Percentiles rank a stretch among this genome's conserved stretches.
Evolutionary conservation across 2,797 vertebrate genomes (phyloP).

Genomic region (Pipistrellus nathusii): DNA sequence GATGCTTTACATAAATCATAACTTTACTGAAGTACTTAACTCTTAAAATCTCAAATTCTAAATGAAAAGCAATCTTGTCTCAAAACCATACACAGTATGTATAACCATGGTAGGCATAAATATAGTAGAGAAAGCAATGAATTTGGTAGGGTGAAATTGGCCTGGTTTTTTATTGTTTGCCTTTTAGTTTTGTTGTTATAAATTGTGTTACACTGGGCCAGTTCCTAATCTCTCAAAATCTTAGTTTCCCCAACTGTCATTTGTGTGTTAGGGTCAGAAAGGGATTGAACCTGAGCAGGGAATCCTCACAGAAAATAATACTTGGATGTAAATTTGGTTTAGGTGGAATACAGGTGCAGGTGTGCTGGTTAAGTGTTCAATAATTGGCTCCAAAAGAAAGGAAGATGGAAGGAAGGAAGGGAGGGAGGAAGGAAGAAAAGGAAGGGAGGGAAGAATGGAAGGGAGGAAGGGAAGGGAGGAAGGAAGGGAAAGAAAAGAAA

Average conservation of each 20-base stretch:
- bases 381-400: fast-evolving
- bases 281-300: no score
- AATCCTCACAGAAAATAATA: background rate
- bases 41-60: background rate
- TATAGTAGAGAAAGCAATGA: background rate
- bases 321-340: no score
- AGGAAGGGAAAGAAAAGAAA: fast-evolving
- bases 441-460: no score
- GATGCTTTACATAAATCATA: background rate
- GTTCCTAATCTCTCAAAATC: background rate
- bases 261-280: background rate
- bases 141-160: fast-evolving
- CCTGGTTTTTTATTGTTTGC: no score
- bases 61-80: background rate
- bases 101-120: fast-evolving
- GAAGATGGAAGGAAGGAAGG: fast-evolving
- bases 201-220: fast-evolving
- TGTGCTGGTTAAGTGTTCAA: no score
- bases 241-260: background rate
- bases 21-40: background rate
- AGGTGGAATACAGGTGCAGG: no score
- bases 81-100: background rate
- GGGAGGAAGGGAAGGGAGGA: fast-evolving
- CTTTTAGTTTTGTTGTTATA: background rate
- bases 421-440: fast-evolving